Base-by-base conservation (phyloP, 2,113 vertebrate species). In the Antigone vipio region DNA sequence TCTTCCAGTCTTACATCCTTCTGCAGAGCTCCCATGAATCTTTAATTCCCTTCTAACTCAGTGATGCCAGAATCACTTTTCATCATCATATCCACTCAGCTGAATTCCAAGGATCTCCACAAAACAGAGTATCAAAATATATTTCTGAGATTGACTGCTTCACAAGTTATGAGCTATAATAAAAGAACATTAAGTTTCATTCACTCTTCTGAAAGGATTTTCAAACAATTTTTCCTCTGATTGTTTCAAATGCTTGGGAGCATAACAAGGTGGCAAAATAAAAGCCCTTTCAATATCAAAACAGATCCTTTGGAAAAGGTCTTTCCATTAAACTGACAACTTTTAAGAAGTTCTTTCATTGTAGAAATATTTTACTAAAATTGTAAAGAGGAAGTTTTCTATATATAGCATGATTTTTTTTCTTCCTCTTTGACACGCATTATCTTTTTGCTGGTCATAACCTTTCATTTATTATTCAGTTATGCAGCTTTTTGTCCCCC, bases 41-140 rank as follows among this genome's bases (percentile, higher is more conserved):
- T 97, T 98, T 98, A 98, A 98, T 98, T 94, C 91, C 89, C 47
- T 95, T 93, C 95, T 68, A 95, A 95, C 16, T 63, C 91, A 35
- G 79, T 38, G 42, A 50, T 95, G 97, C 95, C 98, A 97, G 87
- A 97, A 92, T 94, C 95, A 87, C 82, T 98, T 97, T 96, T 86
- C 94, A 91, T 98, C 97, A 96, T 69, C 73, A 47, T 6, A 40
- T 85, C 77, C 69, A 52, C 92, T 94, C 94, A 89, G 85, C 96
- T 95, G 96, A 95, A 96, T 90, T 93, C 93, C 79, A 15, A 69
- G 60, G 56, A 94, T 91, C 35, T 92, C 71, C 88, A 82, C 88
- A 82, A 52, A 81, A 85, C 63, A 94, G 12, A 83, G 32, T 32
- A 89, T 63, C 89, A 85, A 81, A 74, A 69, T 63, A 35, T 26